Base-by-base conservation (phyloP, 2,113 vertebrate genomes). In the Lepus americanus region DNA sequence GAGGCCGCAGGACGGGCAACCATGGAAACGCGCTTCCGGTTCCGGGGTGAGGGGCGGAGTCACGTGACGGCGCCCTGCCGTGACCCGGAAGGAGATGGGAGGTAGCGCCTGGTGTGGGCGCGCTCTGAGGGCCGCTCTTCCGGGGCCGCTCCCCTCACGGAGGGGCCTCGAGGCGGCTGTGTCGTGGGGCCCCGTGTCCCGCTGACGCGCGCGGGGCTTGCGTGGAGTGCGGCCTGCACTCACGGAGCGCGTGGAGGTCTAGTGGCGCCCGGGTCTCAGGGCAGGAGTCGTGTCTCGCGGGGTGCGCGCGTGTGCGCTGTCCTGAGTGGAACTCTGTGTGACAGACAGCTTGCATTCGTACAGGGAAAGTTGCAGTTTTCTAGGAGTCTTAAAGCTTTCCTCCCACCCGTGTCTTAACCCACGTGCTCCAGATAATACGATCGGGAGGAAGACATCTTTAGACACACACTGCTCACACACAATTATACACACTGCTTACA, bases 371-470 rank as follows among this genome's bases (percentile, higher is more conserved):
- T 36, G 73, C 59, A 69, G 9, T 9, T 61, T 9, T 61, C 14
- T 0, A 27, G 22, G 27, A 39, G 33, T 31, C 27, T 55, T 8
- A 22, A 70, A 59, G 69, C 27, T 63, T 20, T 17, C 25, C 39
- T 61, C 72, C 27, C 66, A 39, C 39, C 3, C 19, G 16, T 36
- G 10, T 29, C 36, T 59, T 19, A n/a, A 36, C 44, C 36, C 67
- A 89, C 31, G 6, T 4, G 2, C 77, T 39, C 36, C 19, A 17
- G 31, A 4, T 33, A 7, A 33, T 0, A 1, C 19, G 7, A 36
- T 0, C 12, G 16, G 12, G 20, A 2, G 10, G 2, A 14, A 3
- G 2, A 11, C n/a, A 3, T 29, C 66, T 39, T 16, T 36, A 33
- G 14, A 67, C 14, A 17, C 77, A 11, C 25, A 7, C 0, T 39